Base-by-base conservation (phyloP, 1,140 invertebrate species). In the Danaus melanippus region DNA sequence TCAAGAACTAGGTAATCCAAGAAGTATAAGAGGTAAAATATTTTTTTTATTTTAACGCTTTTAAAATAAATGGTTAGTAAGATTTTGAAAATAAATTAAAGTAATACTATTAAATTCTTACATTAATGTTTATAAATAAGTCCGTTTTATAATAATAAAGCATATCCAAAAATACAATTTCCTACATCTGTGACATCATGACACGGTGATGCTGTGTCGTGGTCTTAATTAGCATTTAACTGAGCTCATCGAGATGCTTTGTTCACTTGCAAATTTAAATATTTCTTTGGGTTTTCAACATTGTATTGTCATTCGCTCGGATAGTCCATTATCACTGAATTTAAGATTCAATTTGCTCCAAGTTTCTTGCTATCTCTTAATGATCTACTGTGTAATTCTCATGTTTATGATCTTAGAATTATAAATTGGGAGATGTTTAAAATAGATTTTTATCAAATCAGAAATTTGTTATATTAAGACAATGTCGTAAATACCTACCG, bases 151-250 rank as follows among this genome's bases (percentile, higher is more conserved):
- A 32, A 32, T 3, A 32, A 32, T 32, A 5, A 32, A 32, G 21
- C 21, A 32, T 32, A 32, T 32, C 21, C 21, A 32, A 32, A 32
- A 32, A 32, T 32, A 32, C 21, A 4, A 32, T 32, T 32, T 32
- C 21, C 21, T 32, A 32, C 21, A 32, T 32, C 21, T 32, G 21
- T 32, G 21, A 32, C 53, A 55, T 53, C 68, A 70, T 76, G 73
- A 72, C 66, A 65, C 62, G 65, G 53, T 73, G 66, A 68, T 46
- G 54, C 55, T 58, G 60, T 70, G 73, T 74, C 76, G 75, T 78
- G 76, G 70, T 67, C 63, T 76, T 82, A 79, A 82, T 82, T 82
- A 82, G 69, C 69, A 71, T 62, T 58, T 56, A 70, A 64, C 62
- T 60, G 53, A 65, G 62, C 62, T 49, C 64, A 72, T 74, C 74